These are phyloP conservation scores for Thymelicus acteon DNA, from an alignment of 2,888 invertebrate genomes.

Conservation along the genomic window DNA sequence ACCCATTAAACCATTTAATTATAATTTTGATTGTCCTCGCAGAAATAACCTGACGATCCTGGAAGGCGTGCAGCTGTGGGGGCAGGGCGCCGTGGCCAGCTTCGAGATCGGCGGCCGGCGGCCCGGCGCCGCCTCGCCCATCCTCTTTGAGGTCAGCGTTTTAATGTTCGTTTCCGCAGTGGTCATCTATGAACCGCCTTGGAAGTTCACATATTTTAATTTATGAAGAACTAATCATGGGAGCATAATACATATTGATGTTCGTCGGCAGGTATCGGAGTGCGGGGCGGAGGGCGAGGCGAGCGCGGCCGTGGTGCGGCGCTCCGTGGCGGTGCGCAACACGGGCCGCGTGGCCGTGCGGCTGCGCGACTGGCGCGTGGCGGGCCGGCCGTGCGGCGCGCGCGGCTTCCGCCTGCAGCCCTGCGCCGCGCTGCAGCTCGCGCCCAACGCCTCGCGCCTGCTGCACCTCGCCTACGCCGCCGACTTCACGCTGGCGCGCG, in stretches of 20 bases:
- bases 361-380: slow-evolving; percentile 78
- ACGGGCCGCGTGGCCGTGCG: slow-evolving; percentile 95
- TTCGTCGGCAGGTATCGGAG: slow-evolving; percentile 86
- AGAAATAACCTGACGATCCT: slow-evolving; percentile 97
- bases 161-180: too few species aligned
- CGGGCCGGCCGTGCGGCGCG: slow-evolving; percentile 62
- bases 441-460: slow-evolving; percentile 65
- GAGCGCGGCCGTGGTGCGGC: slow-evolving; percentile 85
- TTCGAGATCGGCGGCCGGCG: slow-evolving; percentile 95
- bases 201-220: too few species aligned
- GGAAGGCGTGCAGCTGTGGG: slow-evolving; percentile 93
- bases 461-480: slow-evolving; percentile 61
- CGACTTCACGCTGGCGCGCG: slow-evolving; percentile 67
- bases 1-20: too few species aligned
- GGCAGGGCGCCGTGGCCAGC: slow-evolving; percentile 93
- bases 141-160: slow-evolving; percentile 89
- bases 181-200: too few species aligned
- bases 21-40: slow-evolving; percentile 28
- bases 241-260: too few species aligned
- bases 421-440: slow-evolving; percentile 63
- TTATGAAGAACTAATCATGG: too few species aligned
- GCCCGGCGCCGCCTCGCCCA: slow-evolving; percentile 89
- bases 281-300: slow-evolving; percentile 85
- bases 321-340: slow-evolving; percentile 94
- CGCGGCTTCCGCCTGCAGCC: slow-evolving; percentile 69